Conservation (phyloP, 1,140 invertebrate genomes). For the Brachionus angularis region DNA sequence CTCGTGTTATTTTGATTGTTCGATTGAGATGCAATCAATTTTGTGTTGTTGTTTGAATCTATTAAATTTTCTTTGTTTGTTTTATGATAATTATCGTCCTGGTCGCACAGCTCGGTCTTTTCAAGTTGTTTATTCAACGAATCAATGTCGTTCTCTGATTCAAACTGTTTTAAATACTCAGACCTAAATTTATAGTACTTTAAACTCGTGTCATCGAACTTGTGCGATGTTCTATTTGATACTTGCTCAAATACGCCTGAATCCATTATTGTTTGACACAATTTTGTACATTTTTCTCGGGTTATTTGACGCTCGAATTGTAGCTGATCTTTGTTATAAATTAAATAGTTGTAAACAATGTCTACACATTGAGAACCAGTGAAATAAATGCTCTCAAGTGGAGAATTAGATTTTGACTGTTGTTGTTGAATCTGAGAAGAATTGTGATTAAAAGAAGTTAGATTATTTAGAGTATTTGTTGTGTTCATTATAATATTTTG, state of each 20-base stretch:
- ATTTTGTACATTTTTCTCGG: constrained; percentile 16
- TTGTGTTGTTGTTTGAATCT: constrained; percentile 24
- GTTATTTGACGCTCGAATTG: constrained; percentile 12
- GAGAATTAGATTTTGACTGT: constrained; percentile 9
- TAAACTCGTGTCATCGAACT: constrained; percentile 14
- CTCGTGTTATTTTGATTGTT: neutral
- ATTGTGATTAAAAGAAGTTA: neutral
- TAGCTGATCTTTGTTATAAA: constrained; percentile 2
- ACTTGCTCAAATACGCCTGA: constrained; percentile 13
- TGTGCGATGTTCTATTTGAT: neutral
- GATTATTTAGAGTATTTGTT: constrained; percentile 17
- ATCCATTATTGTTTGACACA: constrained; percentile 41
- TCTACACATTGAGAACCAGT: constrained; percentile 20
- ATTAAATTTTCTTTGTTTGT: neutral
- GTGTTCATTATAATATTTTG: constrained; percentile 35
- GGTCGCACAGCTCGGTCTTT: constrained; percentile 15
- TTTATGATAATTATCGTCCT: constrained; percentile 38
- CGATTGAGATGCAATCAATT: neutral
- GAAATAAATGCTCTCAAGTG: constrained; percentile 12
- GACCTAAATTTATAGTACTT: constrained; percentile 34
- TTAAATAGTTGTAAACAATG: neutral
- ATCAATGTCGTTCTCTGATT: neutral
- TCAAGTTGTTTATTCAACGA: neutral
- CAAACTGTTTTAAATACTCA: constrained; percentile 17
- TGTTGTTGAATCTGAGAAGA: neutral